phyloP scores from a whole-genome alignment of 1,140 invertebrate species.

The Drosophila nasuta region DNA sequence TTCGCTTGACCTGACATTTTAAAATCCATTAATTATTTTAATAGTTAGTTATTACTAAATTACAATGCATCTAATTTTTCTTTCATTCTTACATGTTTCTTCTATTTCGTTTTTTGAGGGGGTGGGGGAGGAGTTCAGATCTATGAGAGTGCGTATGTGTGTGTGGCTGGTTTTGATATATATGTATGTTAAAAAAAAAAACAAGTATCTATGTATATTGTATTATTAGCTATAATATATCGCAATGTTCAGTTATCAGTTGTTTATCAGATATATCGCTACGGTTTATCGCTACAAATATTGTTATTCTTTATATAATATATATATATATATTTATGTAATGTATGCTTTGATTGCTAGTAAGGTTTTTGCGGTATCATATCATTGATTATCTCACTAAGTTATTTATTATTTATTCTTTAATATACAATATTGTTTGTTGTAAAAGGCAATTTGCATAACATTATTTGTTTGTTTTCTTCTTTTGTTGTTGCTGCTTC shows the following conservation, averaged over 20 bases:
- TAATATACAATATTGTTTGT: conserved; percentile 50
- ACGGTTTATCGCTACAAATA: conserved; percentile 53
- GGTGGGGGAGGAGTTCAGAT: conserved; percentile 30
- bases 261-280: conserved; percentile 48
- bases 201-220: conserved; percentile 35
- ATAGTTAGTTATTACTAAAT: conserved; percentile 37
- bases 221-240: conserved; percentile 58
- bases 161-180: conserved; percentile 31
- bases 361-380: conserved; percentile 77
- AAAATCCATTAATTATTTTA: conserved; percentile 34
- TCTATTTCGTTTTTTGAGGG: too few species aligned
- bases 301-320: conserved; percentile 35
- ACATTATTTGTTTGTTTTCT: conserved; percentile 45
- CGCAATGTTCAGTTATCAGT: conserved; percentile 59
- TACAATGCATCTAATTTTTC: conserved; percentile 38
- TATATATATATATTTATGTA: conserved; percentile 14
- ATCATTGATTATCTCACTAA: conserved; percentile 37
- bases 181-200: conserved; percentile 25
- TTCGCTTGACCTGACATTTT: conserved; percentile 41
- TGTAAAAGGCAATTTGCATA: conserved; percentile 73
- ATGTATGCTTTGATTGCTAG: conserved; percentile 75
- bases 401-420: conserved; percentile 42
- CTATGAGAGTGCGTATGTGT: conserved; percentile 68
- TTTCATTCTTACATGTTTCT: conserved; percentile 1
- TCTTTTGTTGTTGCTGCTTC: conserved; percentile 15